These are phyloP conservation scores for Oreochromis niloticus DNA, from an alignment of 2,113 vertebrate genomes.

Conservation along the genomic window DNA sequence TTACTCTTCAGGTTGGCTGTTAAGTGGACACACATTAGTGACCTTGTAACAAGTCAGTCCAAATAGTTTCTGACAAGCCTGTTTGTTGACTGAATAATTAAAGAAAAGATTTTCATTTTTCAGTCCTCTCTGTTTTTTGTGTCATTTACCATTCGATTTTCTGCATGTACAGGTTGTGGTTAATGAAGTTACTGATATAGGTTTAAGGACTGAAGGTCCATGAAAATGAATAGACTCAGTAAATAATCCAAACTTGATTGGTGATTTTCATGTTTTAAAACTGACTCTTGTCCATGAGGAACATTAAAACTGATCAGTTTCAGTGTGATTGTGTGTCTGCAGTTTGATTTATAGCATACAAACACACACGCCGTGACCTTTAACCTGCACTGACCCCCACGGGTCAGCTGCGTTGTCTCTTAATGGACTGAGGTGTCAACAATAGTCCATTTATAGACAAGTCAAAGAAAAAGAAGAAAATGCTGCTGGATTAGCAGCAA, in stretches of 20 bases:
- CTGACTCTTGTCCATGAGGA: not conserved
- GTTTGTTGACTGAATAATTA: not conserved
- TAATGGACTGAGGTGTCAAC: not conserved
- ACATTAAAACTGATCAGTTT: not conserved
- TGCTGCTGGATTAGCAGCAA: not conserved
- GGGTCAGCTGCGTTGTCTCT: not conserved
- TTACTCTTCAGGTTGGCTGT: no score
- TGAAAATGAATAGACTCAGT: not conserved
- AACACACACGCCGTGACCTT: not conserved
- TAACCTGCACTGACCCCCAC: not conserved
- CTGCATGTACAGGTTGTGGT: not conserved
- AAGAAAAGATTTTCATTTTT: not conserved
- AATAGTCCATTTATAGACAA: not conserved
- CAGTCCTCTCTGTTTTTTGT: not conserved
- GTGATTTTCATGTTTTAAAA: not conserved
- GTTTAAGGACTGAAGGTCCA: not conserved
- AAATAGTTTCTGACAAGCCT: not conserved
- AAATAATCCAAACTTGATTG: not conserved
- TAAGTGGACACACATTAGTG: not conserved
- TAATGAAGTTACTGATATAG: not conserved
- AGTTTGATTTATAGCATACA: not conserved
- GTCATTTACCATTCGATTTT: not conserved
- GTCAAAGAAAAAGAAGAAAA: not conserved
- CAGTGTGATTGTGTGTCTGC: not conserved
- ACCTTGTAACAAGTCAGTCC: not conserved